A percentile compares a stretch with the other conserved stretches of the same genome.
phyloP scores from a whole-genome alignment of 2,888 invertebrate genomes.

The Macrosoma leucophasiata region DNA sequence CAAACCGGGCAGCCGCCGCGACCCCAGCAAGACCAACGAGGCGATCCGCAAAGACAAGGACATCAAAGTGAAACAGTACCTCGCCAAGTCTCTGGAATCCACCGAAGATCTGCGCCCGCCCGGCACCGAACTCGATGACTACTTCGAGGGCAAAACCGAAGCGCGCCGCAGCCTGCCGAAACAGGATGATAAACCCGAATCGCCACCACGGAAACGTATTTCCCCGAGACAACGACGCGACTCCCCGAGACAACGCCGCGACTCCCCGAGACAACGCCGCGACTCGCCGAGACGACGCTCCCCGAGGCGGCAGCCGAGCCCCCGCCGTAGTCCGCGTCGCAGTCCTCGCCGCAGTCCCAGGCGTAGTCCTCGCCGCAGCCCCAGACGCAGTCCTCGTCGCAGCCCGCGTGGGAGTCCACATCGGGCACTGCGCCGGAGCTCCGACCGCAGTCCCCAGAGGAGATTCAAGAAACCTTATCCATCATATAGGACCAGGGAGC shows the following conservation, averaged over 20 bases:
- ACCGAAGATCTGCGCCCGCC: conserved; percentile 57
- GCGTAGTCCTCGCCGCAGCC: conserved; percentile 22
- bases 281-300: conserved; percentile 24
- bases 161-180: conserved; percentile 1
- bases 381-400: conserved; percentile 22
- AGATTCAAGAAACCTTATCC: conserved; percentile 19
- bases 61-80: conserved; percentile 58
- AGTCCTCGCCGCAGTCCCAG: conserved; percentile 24
- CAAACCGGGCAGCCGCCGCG: conserved; percentile 62
- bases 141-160: conserved; percentile 39
- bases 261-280: conserved; percentile 24
- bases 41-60: conserved; percentile 64
- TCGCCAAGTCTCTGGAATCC: conserved; percentile 58
- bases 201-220: conserved; percentile 37
- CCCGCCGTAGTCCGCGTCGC: conserved; percentile 22
- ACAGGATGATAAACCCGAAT: conserved; percentile 11
- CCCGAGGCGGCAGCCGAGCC: conserved; percentile 19
- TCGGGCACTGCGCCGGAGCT: conserved; percentile 10
- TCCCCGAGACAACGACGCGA: conserved; percentile 36
- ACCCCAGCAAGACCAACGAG: conserved; percentile 59
- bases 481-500: conserved; percentile 22
- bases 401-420: conserved; percentile 29
- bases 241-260: conserved; percentile 17
- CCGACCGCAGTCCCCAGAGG: conserved; percentile 15
- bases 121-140: conserved; percentile 65